phyloP scores from a whole-genome alignment of 53 echinoderm and acorn worm species.

The Stichopus horrens region DNA sequence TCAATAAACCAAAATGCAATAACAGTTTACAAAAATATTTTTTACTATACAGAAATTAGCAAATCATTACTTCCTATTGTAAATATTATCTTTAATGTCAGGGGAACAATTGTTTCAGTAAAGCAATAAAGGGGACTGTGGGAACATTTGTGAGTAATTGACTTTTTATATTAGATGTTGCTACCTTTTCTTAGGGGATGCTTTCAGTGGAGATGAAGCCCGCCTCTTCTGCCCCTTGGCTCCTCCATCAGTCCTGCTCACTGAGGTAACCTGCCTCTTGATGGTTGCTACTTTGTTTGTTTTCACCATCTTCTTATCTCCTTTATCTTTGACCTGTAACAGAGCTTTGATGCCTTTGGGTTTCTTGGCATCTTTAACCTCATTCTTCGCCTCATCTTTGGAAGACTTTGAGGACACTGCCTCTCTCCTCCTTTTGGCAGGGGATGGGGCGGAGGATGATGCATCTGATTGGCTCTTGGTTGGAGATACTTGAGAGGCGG shows the following conservation, averaged over 20 bases:
- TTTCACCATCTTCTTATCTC: slow-evolving; percentile 20
- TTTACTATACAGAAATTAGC: too few relatives aligned
- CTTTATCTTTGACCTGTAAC: slow-evolving; percentile 23
- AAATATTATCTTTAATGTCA: too few relatives aligned
- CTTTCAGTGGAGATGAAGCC: slow-evolving; percentile 24
- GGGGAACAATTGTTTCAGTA: too few relatives aligned
- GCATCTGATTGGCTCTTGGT: slow-evolving; percentile 14
- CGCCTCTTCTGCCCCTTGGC: slow-evolving; percentile 28
- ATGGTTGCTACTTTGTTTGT: slow-evolving; percentile 35
- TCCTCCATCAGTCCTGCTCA: neutral
- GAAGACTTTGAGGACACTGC: slow-evolving; percentile 11
- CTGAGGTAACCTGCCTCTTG: slow-evolving; percentile 2
- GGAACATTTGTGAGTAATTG: too few relatives aligned
- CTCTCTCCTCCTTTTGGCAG: slow-evolving; percentile 17
- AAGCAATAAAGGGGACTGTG: too few relatives aligned
- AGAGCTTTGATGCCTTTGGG: slow-evolving; percentile 14
- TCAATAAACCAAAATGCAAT: too few relatives aligned
- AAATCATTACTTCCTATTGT: too few relatives aligned
- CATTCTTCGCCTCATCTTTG: neutral
- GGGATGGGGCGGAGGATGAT: neutral
- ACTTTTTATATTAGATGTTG: too few relatives aligned
- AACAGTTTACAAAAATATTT: too few relatives aligned
- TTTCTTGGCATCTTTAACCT: slow-evolving; percentile 44
- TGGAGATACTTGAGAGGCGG: slow-evolving; percentile 43
- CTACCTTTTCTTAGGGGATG: slow-evolving; percentile 42